Base-by-base conservation (phyloP, 2,797 vertebrate species). In the Ispidina lecontei region DNA sequence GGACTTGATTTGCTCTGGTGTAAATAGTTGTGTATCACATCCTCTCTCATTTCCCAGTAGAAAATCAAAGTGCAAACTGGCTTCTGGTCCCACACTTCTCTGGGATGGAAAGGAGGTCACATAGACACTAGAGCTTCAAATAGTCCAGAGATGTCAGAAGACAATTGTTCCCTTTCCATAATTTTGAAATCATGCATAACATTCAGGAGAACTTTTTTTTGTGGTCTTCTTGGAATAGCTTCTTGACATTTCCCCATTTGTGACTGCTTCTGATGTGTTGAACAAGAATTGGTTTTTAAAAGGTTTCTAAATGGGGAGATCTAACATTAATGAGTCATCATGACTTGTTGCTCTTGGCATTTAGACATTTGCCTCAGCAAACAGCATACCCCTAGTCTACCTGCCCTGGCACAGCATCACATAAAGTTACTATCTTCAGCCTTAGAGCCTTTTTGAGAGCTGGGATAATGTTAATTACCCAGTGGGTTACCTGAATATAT, bases 281-380 rank as follows among this genome's bases (percentile, higher is more conserved):
- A 49, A 77, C 60, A 77, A 70, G n/a, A 68, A 71, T 4, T 68
- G 31, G 10, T 84, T 94, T 71, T 76, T 62, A 7, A 89, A 88
- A 86, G n/a, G 33, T 79, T 91, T 90, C 84, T 90, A 64, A 91
- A 81, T 43, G 37, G 44, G 16, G 37, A 89, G 52, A 68, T 60
- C 28, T 2, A 70, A 60, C 25, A 55, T 62, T 62, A 49, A 44
- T 85, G 94, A 90, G 65, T 94, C 79, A 88, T 90, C 74, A 39
- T 47, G 59, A 62, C 29, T 49, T 60, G n/a, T 47, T 65, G 43
- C 60, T 91, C 64, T 84, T 13, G 15, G 82, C 33, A 60, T 86
- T 92, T 21, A 86, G 47, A 35, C 2, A 1, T 64, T 85, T 88
- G 70, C 70, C n/a, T 93, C 56, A 63, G 49, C 49, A 28, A 51